Evolutionary conservation across 2,888 invertebrate species (phyloP).

Genomic region (Tetrapedia diversipes): DNA sequence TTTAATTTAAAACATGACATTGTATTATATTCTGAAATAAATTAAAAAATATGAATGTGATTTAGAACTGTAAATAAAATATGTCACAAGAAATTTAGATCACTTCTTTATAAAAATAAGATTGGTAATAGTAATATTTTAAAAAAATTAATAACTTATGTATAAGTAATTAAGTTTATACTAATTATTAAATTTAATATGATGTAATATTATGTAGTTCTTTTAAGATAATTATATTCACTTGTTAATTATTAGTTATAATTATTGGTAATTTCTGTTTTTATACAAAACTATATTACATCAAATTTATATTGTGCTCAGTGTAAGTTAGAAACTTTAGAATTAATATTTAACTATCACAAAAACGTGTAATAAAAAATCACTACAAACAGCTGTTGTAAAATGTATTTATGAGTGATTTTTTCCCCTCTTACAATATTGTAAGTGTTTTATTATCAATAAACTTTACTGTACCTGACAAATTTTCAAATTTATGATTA

Average conservation of each 20-base stretch:
- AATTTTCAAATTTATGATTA: background rate
- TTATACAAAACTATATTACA: constrained; percentile 58
- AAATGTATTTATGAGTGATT: constrained; percentile 36
- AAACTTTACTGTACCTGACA: constrained; percentile 35
- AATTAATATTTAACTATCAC: constrained; percentile 76
- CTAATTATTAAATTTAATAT: constrained; percentile 35
- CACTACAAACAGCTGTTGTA: constrained; percentile 49
- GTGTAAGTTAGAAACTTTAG: constrained; percentile 70
- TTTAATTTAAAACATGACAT: constrained; percentile 12
- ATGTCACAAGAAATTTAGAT: background rate
- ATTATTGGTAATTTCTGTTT: constrained; percentile 45
- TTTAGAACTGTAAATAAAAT: constrained; percentile 59
- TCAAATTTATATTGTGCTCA: constrained; percentile 74
- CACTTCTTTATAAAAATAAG: constrained; percentile 19
- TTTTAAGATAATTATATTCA: constrained; percentile 26
- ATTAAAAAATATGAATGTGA: background rate
- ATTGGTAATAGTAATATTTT: background rate
- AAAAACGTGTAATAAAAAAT: constrained; percentile 76
- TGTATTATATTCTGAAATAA: constrained; percentile 9
- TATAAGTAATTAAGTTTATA: constrained; percentile 26
- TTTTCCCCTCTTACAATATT: constrained; percentile 44
- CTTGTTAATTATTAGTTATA: constrained; percentile 43
- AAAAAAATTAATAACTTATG: constrained; percentile 4
- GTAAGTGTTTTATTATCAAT: constrained; percentile 23
- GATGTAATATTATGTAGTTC: constrained; percentile 6